A percentile compares a stretch with the other conserved stretches of the same genome.
These are phyloP conservation scores for Linepithema humile DNA, from an alignment of 1,140 invertebrate species.

Conservation along the genomic window DNA sequence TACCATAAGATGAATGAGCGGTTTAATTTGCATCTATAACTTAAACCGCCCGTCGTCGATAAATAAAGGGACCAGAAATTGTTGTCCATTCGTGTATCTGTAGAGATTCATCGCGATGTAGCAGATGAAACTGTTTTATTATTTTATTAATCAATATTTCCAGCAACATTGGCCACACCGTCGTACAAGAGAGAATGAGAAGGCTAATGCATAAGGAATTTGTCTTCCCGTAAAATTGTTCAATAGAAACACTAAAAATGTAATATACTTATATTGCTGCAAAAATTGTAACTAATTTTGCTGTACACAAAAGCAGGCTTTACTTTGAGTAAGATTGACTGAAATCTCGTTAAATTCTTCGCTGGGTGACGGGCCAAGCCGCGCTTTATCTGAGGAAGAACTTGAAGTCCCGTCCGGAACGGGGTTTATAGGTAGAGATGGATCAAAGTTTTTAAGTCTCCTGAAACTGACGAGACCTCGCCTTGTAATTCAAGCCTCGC, in stretches of 20 bases:
- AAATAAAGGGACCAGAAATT: conserved; percentile 33
- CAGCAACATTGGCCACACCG: neutral
- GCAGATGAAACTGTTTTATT: neutral
- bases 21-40: conserved; percentile 56
- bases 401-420: conserved; percentile 44
- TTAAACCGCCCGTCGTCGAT: conserved; percentile 23
- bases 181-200: neutral
- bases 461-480: conserved; percentile 66
- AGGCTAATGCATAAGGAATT: neutral
- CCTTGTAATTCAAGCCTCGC: conserved; percentile 72
- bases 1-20: conserved; percentile 56
- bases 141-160: neutral
- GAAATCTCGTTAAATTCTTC: conserved; percentile 45
- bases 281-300: conserved; percentile 44
- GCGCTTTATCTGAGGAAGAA: conserved; percentile 62
- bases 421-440: conserved; percentile 63
- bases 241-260: neutral
- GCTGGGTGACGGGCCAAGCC: conserved; percentile 57
- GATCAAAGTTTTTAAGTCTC: conserved; percentile 79
- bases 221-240: neutral
- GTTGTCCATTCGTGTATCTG: neutral
- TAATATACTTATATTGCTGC: neutral
- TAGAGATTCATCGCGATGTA: neutral
- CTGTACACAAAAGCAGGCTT: conserved; percentile 35
- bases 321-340: conserved; percentile 51